Conservation (phyloP, 1,140 invertebrate genomes). For the Bombus superbus region DNA sequence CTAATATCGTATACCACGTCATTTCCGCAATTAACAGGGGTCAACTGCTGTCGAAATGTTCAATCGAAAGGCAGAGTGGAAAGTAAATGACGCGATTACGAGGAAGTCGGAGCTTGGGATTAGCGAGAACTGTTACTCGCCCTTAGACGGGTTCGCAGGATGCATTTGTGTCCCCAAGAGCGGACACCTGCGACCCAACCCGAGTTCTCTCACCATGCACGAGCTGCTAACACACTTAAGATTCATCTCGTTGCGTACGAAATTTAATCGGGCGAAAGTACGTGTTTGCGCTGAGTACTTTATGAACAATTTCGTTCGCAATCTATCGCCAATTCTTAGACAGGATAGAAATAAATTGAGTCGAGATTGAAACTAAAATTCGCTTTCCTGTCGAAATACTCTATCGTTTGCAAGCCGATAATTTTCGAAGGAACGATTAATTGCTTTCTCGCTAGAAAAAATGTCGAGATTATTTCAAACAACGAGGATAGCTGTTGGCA, state of each 20-base stretch:
- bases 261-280: not conserved
- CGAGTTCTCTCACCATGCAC: not conserved
- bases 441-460: not conserved
- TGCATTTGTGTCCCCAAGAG: conserved; percentile 7
- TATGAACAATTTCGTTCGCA: conserved; percentile 5
- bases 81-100: conserved; percentile 26
- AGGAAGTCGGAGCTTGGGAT: not conserved
- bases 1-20: not conserved
- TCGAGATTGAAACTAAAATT: not conserved
- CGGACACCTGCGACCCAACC: conserved; percentile 17
- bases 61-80: not conserved
- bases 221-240: not conserved
- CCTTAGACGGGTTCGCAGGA: not conserved
- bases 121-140: not conserved
- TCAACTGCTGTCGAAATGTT: not conserved
- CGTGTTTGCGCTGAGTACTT: not conserved
- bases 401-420: not conserved
- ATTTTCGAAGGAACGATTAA: not conserved
- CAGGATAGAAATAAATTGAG: not conserved
- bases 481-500: too few species aligned
- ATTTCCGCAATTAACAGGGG: not conserved
- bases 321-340: not conserved
- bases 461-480: not conserved
- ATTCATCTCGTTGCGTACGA: conserved; percentile 15
- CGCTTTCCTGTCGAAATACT: not conserved